phyloP scores from a whole-genome alignment of 1,140 invertebrate genomes.

The Cydia fagiglandana region DNA sequence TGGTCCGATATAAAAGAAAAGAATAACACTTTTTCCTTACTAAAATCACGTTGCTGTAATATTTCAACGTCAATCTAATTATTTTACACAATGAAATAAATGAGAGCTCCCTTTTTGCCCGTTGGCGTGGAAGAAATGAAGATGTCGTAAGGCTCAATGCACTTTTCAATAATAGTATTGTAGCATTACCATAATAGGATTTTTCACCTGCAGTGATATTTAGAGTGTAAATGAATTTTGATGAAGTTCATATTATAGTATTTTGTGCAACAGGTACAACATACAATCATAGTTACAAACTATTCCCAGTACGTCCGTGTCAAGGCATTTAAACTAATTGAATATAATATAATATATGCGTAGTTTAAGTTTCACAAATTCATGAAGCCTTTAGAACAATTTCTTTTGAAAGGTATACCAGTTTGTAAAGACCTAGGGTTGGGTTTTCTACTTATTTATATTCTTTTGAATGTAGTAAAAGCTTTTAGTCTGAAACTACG shows the following conservation, averaged over 20 bases:
- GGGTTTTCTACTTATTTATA: neutral
- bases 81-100: neutral
- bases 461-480: constrained; percentile 14
- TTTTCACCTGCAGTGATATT: neutral
- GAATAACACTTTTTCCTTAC: neutral
- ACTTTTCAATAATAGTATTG: constrained; percentile 13
- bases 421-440: constrained; percentile 3
- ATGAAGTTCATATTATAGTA: neutral
- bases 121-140: neutral
- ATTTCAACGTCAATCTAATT: neutral
- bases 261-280: too few relatives aligned
- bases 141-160: neutral
- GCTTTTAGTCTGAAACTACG: constrained; percentile 15
- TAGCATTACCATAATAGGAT: constrained; percentile 5
- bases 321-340: neutral
- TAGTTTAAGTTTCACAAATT: neutral
- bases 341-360: neutral
- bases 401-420: neutral
- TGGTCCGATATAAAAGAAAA: neutral
- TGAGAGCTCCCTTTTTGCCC: neutral
- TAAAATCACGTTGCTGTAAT: neutral
- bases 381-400: neutral
- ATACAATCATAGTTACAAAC: neutral
- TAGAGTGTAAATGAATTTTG: neutral
- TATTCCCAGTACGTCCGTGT: neutral